Evolutionary conservation across 2,113 vertebrate genomes (phyloP), one percentile per base, ranked within the genome.

Genomic region (Rhipidura dahli): DNA sequence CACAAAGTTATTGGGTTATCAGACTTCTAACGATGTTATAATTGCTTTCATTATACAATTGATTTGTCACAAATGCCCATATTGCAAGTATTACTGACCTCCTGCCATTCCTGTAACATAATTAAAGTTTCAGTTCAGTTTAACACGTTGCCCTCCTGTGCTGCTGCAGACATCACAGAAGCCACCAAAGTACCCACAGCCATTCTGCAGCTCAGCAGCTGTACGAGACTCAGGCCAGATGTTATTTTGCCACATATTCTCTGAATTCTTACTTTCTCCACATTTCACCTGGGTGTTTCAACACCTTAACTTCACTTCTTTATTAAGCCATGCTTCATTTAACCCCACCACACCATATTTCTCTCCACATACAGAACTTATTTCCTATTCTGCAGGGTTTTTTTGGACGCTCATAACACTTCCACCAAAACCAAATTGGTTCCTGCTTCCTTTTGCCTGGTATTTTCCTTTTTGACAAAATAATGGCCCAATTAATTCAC

Each of bases 1-100:
- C 56, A 40, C 63, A 45, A 91, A 94, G 78, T 91, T 88, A 90
- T 63, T 93, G 71, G 63, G 85, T 95, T 96, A 93, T 95, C 89
- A 94, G 82, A 88, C 66, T 86, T 83, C 33, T 90, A 96, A 91
- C 57, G 66, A 80, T 50, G 42, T 54, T 85, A 79, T 94, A 91
- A 96, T 80, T 23, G 3, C 56, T 88, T 95, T 90, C 82, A 85
- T 93, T 96, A 93, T 51, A 85, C 56, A 90, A 95, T 54, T 93
- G 78, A 93, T 97, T 84, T 95, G 63, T 86, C 69, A 93, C 53
- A 90, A 92, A 81, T n/a, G 72, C 71, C 84, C 71, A 30, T 63
- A 81, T 87, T 50, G 63, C 82, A 95, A 76, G 81, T 83, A 94
- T 47, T 92, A 93, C 63, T 93, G 94, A 94, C 69, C 72, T 76